These are phyloP conservation scores for Mylabris sibirica DNA, from an alignment of 2,888 invertebrate genomes.

Conservation along the genomic window DNA sequence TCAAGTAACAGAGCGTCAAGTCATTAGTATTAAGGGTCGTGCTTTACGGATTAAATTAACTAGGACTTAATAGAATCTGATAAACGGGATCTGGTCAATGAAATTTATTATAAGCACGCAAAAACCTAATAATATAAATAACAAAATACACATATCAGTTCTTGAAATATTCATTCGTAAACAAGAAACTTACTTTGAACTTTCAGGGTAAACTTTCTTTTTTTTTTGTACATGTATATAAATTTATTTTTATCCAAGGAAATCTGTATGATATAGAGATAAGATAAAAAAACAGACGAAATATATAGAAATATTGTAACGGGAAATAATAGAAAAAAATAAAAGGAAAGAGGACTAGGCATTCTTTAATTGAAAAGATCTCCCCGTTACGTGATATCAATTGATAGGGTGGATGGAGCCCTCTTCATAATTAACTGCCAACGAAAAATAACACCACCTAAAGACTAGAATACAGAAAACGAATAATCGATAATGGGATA, in stretches of 20 bases:
- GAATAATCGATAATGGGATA: constrained; percentile 5
- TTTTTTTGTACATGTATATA: too few species aligned
- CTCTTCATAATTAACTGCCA: constrained; percentile 40
- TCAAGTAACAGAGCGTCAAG: constrained; percentile 2
- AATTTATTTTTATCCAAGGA: not conserved
- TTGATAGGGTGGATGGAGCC: constrained; percentile 32
- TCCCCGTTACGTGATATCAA: constrained; percentile 44
- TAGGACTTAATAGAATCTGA: constrained; percentile 52
- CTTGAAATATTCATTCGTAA: constrained; percentile 40
- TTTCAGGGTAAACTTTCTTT: not conserved
- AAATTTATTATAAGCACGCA: constrained; percentile 48
- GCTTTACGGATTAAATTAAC: constrained; percentile 42
- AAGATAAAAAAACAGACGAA: not conserved
- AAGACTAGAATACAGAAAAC: constrained; percentile 16
- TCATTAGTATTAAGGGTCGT: constrained; percentile 18
- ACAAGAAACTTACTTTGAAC: constrained; percentile 15
- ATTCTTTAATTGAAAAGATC: constrained; percentile 44
- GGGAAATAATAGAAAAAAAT: not conserved
- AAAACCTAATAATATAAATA: constrained; percentile 48
- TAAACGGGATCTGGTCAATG: constrained; percentile 47
- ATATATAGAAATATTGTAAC: not conserved
- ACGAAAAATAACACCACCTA: constrained; percentile 32
- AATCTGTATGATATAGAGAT: not conserved
- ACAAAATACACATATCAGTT: constrained; percentile 44
- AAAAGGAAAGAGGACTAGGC: constrained; percentile 15